Base-by-base conservation (phyloP, 1,140 invertebrate genomes). In the Neelides sp. region DNA sequence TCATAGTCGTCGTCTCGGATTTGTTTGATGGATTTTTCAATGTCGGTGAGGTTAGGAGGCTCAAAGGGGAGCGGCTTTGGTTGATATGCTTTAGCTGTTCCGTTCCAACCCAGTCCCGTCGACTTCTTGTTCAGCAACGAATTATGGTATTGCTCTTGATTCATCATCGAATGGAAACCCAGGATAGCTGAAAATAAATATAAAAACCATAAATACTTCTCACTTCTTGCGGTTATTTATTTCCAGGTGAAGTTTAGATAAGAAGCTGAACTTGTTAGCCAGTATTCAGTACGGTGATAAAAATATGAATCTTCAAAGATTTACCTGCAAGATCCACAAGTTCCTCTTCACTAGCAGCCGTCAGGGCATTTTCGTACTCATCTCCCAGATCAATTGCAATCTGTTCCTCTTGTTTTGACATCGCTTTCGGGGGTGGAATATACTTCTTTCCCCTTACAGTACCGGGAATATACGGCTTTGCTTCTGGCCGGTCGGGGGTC, bases 91-190 rank as follows among this genome's bases (percentile, higher is more conserved):
- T 93, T 95, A 8, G 92, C 96, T 59, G 93, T 82, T 60, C 89
- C 91, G 65, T 88, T 85, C 85, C 85, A 90, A 49, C 85, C 85
- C 50, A 89, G 69, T 40, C 84, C 84, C 52, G 86, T 74, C 0
- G 43, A 52, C 12, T 47, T 4, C 70, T 90, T 91, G 71, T 92
- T 92, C 49, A 89, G 67, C 42, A 93, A 69, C 34, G 93, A 95
- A 44, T 93, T 92, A 71, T 98, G 91, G 70, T 96, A 99, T 70
- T 99, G 95, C 67, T 96, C 92, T 75, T 98, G 95, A 71, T 97
- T 98, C 81, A 99, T 87, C 87, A 98, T 96, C 43, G 93, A 97
- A 71, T 98, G 94, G 74, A 99, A 95, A 62, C 95, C 95, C 55
- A 98, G 76, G 70, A 97, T 95, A 72, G 92, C 93, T 92, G 69